A percentile compares a stretch with the other conserved stretches of the same genome.
These are phyloP conservation scores for Nothoprocta pentlandii DNA, from an alignment of 2,113 vertebrate species.

Conservation along the genomic window DNA sequence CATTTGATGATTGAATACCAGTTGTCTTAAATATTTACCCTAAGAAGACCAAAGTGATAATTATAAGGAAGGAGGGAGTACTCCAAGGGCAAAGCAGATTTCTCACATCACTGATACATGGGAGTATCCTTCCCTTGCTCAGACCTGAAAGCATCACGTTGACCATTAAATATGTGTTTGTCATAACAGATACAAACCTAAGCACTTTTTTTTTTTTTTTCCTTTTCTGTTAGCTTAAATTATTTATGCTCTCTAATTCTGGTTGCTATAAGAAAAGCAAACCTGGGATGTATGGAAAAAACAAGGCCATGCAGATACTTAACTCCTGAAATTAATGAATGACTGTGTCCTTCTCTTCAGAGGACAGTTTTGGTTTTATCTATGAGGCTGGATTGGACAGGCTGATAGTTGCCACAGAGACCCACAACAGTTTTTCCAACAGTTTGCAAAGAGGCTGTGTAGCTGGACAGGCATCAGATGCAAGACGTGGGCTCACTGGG, in stretches of 20 bases:
- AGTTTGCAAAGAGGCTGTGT: neutral
- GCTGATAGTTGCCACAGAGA: neutral
- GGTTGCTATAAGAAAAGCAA: neutral
- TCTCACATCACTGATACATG: neutral
- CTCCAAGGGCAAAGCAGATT: neutral
- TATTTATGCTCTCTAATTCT: neutral
- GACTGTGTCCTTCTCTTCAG: neutral
- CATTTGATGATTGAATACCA: neutral
- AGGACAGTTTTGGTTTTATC: neutral
- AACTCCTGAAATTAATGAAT: neutral
- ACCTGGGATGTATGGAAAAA: neutral
- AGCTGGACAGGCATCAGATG: rapidly evolving
- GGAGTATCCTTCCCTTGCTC: neutral
- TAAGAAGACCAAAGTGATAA: neutral
- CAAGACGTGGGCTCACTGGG: neutral
- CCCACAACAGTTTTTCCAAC: neutral
- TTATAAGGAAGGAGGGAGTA: neutral
- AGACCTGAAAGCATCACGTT: neutral
- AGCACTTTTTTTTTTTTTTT: neutral
- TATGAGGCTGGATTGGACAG: neutral
- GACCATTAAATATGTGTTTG: neutral
- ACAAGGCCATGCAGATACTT: neutral
- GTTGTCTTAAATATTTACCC: neutral
- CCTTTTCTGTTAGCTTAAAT: neutral
- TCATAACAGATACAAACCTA: neutral